These are phyloP conservation scores for Tadarida brasiliensis DNA, from an alignment of 2,797 vertebrate genomes.

Conservation along the genomic window DNA sequence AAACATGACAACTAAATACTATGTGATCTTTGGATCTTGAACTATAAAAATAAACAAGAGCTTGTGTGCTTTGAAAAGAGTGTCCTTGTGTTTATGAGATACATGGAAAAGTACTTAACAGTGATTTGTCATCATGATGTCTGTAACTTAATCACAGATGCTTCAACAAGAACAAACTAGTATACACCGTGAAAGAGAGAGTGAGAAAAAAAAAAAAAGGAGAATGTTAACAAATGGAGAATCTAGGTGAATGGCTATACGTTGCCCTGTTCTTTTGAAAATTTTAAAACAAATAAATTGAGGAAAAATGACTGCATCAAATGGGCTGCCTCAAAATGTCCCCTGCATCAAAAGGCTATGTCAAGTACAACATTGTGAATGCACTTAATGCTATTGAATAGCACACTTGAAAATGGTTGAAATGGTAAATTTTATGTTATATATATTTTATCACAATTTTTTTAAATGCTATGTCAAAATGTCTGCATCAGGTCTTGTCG, in stretches of 20 bases:
- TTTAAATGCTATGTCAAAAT: neutral
- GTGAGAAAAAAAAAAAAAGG: neutral
- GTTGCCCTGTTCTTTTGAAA: neutral
- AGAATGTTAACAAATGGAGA: neutral
- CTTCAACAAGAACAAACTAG: neutral
- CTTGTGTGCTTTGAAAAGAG: neutral
- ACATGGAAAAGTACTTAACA: neutral
- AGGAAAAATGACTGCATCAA: neutral
- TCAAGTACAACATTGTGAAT: neutral
- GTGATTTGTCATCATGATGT: neutral
- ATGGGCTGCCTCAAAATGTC: neutral
- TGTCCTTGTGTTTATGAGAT: neutral
- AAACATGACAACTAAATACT: neutral
- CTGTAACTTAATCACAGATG: neutral
- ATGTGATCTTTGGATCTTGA: neutral
- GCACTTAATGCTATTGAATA: neutral
- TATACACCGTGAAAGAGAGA: too few relatives aligned
- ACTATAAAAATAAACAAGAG: neutral
- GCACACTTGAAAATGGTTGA: neutral
- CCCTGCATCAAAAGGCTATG: neutral
- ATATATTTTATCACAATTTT: neutral
- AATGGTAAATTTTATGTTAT: neutral
- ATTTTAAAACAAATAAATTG: neutral
- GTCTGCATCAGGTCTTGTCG: neutral
- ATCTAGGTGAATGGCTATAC: neutral